Conservation (phyloP, 2,797 vertebrate genomes). For the Falco naumanni region DNA sequence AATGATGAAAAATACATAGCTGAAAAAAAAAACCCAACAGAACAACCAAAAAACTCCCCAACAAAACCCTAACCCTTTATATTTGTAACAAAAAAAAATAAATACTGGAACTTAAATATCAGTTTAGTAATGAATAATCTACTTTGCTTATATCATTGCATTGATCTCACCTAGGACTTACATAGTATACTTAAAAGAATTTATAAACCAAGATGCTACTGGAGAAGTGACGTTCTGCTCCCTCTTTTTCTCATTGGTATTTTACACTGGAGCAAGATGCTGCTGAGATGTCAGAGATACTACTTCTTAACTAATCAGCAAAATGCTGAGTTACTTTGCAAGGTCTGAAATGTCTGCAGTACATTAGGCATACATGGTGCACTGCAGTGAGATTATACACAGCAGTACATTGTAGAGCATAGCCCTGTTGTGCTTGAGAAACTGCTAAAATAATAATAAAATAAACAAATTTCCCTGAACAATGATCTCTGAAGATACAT, state of each 20-base stretch:
- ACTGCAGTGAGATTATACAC: background rate
- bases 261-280: background rate
- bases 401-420: background rate
- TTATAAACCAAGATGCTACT: background rate
- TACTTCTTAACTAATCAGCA: background rate
- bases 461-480: background rate
- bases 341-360: background rate
- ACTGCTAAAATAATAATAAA: background rate
- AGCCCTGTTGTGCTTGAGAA: background rate
- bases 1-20: background rate
- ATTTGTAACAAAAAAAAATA: background rate
- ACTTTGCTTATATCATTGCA: background rate
- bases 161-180: background rate
- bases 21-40: background rate
- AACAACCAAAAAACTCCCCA: background rate
- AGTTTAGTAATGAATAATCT: background rate
- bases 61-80: background rate
- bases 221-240: background rate
- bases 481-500: background rate
- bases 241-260: background rate
- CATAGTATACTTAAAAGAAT: background rate
- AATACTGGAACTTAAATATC: background rate
- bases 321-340: background rate
- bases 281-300: background rate
- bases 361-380: accelerated